These are phyloP conservation scores for Oscheius sp. DNA, from an alignment of 1,140 invertebrate species.

Conservation along the genomic window DNA sequence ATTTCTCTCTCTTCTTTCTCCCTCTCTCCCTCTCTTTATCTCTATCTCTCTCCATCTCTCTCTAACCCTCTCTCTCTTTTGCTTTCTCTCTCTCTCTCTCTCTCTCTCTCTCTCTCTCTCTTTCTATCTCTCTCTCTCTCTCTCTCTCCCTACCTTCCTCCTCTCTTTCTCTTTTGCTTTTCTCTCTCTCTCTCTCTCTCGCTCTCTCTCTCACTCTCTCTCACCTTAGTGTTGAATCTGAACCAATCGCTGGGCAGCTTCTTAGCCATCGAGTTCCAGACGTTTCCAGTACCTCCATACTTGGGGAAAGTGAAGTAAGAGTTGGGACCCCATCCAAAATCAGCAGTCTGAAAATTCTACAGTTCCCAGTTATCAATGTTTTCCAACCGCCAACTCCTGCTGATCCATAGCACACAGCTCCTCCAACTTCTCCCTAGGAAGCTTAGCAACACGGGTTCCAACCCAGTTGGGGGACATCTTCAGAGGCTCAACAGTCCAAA, in stretches of 20 bases:
- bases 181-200: no score
- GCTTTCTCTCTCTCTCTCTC: neutral
- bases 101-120: neutral
- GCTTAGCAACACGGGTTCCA: slow-evolving; percentile 57
- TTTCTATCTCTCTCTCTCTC: no score
- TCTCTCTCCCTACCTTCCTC: no score
- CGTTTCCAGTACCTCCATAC: slow-evolving; percentile 60
- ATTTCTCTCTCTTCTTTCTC: neutral
- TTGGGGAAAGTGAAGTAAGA: slow-evolving; percentile 57
- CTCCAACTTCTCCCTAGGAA: slow-evolving; percentile 58
- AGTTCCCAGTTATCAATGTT: slow-evolving; percentile 2
- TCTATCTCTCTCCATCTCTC: no score
- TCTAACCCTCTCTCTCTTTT: no score
- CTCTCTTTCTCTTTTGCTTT: slow-evolving; percentile 6
- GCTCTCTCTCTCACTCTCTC: no score
- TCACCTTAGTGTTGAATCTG: slow-evolving; percentile 49
- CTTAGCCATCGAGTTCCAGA: slow-evolving; percentile 56
- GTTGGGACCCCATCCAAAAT: slow-evolving; percentile 61
- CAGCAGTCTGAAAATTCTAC: slow-evolving; percentile 48
- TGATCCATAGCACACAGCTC: slow-evolving; percentile 54
- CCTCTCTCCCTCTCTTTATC: no score
- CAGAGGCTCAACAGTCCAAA: slow-evolving; percentile 58
- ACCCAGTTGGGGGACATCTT: slow-evolving; percentile 60
- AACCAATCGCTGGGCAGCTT: slow-evolving; percentile 58
- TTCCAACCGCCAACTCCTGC: slow-evolving; percentile 46